These are phyloP conservation scores for Dinoponera quadriceps DNA, from an alignment of 1,140 invertebrate genomes.

Conservation along the genomic window DNA sequence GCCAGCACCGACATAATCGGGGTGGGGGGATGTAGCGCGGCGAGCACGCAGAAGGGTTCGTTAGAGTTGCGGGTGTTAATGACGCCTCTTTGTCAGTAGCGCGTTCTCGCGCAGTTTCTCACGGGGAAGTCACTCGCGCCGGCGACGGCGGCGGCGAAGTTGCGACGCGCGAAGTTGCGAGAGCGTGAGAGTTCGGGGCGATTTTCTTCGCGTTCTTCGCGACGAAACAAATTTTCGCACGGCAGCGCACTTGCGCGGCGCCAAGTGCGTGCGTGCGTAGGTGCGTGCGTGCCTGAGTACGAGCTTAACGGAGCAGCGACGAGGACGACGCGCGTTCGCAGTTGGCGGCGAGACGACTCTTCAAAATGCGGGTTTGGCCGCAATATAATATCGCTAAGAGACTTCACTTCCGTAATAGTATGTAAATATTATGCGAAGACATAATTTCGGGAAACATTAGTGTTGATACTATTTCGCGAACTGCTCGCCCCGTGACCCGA, in stretches of 20 bases:
- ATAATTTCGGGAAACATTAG: conserved; percentile 49
- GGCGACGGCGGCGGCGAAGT: not conserved
- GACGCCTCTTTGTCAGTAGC: conserved; percentile 34
- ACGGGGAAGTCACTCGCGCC: not conserved
- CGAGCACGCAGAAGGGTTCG: conserved; percentile 9
- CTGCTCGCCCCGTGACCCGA: conserved; percentile 23
- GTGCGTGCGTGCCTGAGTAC: not conserved
- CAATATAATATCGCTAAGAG: conserved; percentile 36
- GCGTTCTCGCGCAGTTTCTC: conserved; percentile 17
- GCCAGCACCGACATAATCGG: not conserved
- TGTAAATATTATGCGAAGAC: conserved; percentile 51
- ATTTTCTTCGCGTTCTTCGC: not conserved
- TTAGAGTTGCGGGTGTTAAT: conserved; percentile 26
- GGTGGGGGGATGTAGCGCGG: not conserved
- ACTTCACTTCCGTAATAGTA: conserved; percentile 23
- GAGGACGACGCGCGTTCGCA: conserved; percentile 22
- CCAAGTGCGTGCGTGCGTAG: too few relatives aligned
- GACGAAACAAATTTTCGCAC: conserved; percentile 28
- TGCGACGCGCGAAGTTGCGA: not conserved
- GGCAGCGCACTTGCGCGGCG: too few relatives aligned
- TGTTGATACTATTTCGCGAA: conserved; percentile 38
- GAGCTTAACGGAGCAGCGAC: conserved; percentile 3
- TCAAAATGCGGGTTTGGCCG: conserved; percentile 22
- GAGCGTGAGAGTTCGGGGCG: not conserved
- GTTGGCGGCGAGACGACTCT: not conserved